Conservation (phyloP, 2,888 invertebrate species). For the Crematogaster levior region DNA sequence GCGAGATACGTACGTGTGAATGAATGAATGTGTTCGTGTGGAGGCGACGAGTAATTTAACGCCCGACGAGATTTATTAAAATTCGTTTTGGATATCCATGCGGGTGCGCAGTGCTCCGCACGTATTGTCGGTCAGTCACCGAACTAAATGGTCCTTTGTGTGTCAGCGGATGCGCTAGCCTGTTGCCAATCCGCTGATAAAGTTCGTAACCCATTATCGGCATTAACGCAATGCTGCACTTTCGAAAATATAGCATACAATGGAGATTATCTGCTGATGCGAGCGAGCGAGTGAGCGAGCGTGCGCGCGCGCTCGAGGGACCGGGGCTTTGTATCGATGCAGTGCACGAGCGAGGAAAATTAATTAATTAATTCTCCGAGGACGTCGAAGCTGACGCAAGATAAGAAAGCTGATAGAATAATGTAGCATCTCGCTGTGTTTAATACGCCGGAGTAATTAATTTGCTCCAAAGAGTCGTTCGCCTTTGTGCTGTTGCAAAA, state of each 20-base stretch:
- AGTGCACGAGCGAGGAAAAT: constrained; percentile 54
- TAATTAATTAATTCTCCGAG: constrained; percentile 59
- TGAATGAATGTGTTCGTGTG: not conserved
- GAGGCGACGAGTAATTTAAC: constrained; percentile 79
- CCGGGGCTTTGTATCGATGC: constrained; percentile 44
- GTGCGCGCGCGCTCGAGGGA: constrained; percentile 30
- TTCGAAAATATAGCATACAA: constrained; percentile 50
- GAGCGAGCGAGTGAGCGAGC: constrained; percentile 24
- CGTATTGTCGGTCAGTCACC: constrained; percentile 38
- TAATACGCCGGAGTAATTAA: constrained; percentile 56
- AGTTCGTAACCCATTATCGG: constrained; percentile 52
- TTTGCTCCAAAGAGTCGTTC: constrained; percentile 49
- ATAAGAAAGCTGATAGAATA: constrained; percentile 56
- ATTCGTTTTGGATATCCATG: constrained; percentile 62
- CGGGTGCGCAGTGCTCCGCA: constrained; percentile 43
- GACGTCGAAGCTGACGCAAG: constrained; percentile 53
- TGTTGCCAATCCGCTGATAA: constrained; percentile 52
- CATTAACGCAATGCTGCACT: constrained; percentile 54
- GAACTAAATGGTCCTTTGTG: constrained; percentile 70
- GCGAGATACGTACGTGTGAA: constrained; percentile 63
- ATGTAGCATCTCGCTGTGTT: constrained; percentile 55
- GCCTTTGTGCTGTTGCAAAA: constrained; percentile 43
- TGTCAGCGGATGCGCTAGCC: constrained; percentile 31
- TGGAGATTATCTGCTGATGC: constrained; percentile 45
- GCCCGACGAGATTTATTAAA: constrained; percentile 80